Evolutionary conservation across 1,140 invertebrate species (phyloP).

Genomic region (Zaprionus ghesquierei): DNA sequence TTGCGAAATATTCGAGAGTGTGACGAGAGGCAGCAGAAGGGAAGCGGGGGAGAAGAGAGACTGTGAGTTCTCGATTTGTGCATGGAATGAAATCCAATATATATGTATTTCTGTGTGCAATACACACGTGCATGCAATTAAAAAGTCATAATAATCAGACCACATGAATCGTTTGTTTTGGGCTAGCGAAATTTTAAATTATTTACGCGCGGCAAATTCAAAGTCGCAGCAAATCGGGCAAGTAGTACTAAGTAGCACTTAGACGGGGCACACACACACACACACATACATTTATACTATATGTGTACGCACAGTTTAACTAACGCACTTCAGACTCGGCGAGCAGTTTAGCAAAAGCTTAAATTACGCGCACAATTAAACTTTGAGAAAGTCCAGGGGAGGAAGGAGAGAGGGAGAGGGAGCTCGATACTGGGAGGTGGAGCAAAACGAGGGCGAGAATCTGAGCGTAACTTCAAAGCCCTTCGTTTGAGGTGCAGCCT

Average conservation of each 20-base stretch:
- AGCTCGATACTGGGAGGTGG: slow-evolving; percentile 3
- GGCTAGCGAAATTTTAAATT: not conserved
- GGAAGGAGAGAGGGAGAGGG: not conserved
- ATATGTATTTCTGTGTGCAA: too few species aligned
- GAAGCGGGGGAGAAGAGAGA: not conserved
- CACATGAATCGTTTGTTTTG: not conserved
- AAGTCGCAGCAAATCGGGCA: not conserved
- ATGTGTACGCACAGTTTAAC: slow-evolving; percentile 40
- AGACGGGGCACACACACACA: not conserved
- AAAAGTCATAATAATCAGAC: slow-evolving; percentile 52
- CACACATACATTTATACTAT: not conserved
- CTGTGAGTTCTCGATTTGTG: not conserved
- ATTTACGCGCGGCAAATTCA: not conserved
- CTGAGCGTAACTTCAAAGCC: slow-evolving; percentile 69
- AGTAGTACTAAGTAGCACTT: not conserved
- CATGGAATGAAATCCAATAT: not conserved
- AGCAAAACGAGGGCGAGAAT: slow-evolving; percentile 18
- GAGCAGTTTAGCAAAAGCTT: slow-evolving; percentile 58
- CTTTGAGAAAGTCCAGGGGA: slow-evolving; percentile 62
- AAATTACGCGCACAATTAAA: slow-evolving; percentile 78
- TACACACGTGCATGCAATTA: slow-evolving; percentile 37
- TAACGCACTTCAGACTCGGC: slow-evolving; percentile 28
- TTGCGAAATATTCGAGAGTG: slow-evolving; percentile 43
- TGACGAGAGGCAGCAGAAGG: not conserved
- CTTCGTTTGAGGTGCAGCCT: slow-evolving; percentile 75